Conservation (phyloP, 2,113 vertebrate genomes). For the Anseranas semipalmata region DNA sequence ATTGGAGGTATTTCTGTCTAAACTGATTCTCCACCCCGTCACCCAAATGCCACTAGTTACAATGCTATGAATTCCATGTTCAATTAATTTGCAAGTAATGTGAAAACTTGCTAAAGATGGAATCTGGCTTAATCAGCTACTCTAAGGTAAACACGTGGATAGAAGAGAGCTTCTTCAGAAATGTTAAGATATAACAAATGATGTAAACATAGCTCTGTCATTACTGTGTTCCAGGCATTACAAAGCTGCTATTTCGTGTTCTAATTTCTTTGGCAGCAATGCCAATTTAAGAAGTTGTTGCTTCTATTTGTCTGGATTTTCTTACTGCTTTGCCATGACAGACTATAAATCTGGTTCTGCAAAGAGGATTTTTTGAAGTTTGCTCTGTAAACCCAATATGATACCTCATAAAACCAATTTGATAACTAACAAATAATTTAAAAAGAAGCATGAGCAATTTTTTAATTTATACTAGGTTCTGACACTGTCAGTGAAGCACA, state of each 20-base stretch:
- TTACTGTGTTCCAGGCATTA: background rate
- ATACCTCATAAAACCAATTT: background rate
- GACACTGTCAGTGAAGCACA: background rate
- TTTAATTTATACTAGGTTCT: background rate
- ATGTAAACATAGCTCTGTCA: background rate
- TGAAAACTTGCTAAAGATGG: background rate
- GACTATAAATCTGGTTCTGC: background rate
- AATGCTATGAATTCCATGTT: background rate
- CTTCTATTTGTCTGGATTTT: background rate
- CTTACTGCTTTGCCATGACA: background rate
- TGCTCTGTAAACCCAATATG: background rate
- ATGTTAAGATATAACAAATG: background rate
- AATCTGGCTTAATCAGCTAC: background rate
- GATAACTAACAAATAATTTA: background rate
- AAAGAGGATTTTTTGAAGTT: background rate
- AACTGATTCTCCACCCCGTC: background rate
- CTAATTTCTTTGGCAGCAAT: background rate
- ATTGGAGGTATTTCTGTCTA: background rate
- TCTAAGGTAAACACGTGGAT: background rate
- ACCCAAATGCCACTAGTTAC: accelerated
- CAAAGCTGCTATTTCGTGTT: background rate
- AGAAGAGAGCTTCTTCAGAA: background rate
- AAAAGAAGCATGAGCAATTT: background rate
- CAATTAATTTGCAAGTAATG: background rate
- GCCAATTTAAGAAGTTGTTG: background rate